phyloP scores from a whole-genome alignment of 2,797 vertebrate genomes.

The Paguma larvata region DNA sequence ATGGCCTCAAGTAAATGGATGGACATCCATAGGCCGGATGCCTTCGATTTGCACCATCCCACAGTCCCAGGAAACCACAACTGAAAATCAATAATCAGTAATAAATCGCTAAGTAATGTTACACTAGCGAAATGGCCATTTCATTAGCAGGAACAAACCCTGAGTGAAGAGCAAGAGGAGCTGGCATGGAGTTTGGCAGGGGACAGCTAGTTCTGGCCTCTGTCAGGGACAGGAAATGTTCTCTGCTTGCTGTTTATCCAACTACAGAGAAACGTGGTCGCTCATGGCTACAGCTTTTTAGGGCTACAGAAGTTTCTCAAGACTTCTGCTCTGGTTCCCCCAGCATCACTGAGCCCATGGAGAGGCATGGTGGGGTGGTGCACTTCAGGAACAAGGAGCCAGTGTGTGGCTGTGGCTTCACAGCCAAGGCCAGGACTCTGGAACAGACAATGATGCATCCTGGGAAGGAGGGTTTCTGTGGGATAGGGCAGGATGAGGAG shows the following conservation, averaged over 20 bases:
- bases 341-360: constrained; percentile 73
- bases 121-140: constrained; percentile 82
- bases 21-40: constrained; percentile 78
- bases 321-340: constrained; percentile 79
- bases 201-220: constrained; percentile 70
- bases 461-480: constrained; percentile 32
- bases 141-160: constrained; percentile 78
- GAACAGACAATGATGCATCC: not conserved
- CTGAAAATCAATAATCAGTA: constrained; percentile 87
- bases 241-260: constrained; percentile 75
- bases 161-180: not conserved
- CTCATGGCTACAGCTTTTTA: constrained; percentile 73
- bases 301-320: constrained; percentile 72
- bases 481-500: not conserved
- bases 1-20: constrained; percentile 78
- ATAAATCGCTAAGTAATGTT: constrained; percentile 86
- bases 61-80: constrained; percentile 87
- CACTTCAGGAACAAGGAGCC: constrained; percentile 66
- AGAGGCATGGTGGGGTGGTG: constrained; percentile 71
- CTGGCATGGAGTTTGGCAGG: constrained; percentile 81
- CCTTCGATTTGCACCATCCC: constrained; percentile 72
- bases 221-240: constrained; percentile 70
- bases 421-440: constrained; percentile 37
- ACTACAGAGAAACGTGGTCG: constrained; percentile 70
- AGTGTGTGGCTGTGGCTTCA: constrained; percentile 63